Evolutionary conservation across 2,113 vertebrate species (phyloP), one percentile per base, ranked within the genome.

Genomic region (Tychaedon coryphoeus): DNA sequence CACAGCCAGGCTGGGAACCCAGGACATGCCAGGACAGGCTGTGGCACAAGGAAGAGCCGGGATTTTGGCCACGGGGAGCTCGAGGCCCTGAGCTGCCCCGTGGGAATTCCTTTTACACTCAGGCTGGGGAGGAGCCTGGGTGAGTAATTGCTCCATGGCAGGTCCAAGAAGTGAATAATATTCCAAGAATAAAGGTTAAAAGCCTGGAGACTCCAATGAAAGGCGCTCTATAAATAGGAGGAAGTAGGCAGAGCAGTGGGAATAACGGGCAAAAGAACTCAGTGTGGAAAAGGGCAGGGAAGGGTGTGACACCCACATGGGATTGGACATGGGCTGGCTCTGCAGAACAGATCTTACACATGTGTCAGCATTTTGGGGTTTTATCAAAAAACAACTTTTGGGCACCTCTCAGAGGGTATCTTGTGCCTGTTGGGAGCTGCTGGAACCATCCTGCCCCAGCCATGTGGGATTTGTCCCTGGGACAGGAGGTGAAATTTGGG

Each of bases 101-200:
- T 95, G 96, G 93, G 95, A 96, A 96, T 78, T 90, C 86, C 95
- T 87, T 93, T 70, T 69, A 36, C 60, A 92, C 70, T 19, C 93
- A 31, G 42, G 54, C 78, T 86, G 86, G 70, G 94, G 91, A 92
- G 94, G 93, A 87, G 62, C 4, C 1, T 36, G 36, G 58, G 15
- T 91, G 80, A 94, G 62, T 79, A 96, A 95, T 19, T 82, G 70
- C 84, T 88, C 73, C 47, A 2, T 2, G 7, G 81, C 87, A 95
- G 62, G 80, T 92, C 95, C 84, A 94, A 95, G 93, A 79, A 91
- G 71, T 94, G 95, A 94, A 95, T 85, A 95, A 90, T 94, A 90
- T 90, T 95, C 95, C 96, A 95, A 76, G 93, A 95, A 94, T 85
- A 91, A 96, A 95, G 91, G 84, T 92, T 95, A 95, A 85, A 88